These are phyloP conservation scores for Lymantria dispar DNA, from an alignment of 2,888 invertebrate genomes.

Conservation along the genomic window DNA sequence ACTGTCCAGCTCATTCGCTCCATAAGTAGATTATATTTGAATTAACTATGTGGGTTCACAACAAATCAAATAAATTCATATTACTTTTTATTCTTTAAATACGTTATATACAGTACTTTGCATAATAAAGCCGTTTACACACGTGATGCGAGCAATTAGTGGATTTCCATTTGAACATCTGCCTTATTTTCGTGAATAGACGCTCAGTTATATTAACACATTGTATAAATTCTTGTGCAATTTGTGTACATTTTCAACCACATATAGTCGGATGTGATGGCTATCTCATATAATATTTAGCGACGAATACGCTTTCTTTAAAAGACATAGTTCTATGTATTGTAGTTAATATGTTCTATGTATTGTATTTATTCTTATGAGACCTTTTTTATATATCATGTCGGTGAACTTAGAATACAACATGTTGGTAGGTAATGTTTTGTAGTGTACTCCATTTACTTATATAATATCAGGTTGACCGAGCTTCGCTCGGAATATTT, in stretches of 20 bases:
- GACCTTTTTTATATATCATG: too few species aligned
- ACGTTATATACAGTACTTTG: slow-evolving; percentile 1
- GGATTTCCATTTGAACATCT: background rate
- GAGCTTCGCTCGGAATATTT: too few species aligned
- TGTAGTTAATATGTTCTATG: too few species aligned
- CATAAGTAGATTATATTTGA: background rate
- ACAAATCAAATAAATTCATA: background rate
- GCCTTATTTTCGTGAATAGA: background rate
- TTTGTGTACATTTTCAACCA: background rate
- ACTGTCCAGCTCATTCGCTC: too few species aligned
- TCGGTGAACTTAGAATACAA: too few species aligned
- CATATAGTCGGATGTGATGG: background rate
- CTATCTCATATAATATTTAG: background rate
- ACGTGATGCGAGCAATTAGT: background rate
- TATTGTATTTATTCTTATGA: too few species aligned
- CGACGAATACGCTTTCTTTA: background rate
- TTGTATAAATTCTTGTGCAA: background rate
- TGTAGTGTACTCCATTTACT: too few species aligned
- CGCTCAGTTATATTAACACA: background rate
- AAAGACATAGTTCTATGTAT: background rate
- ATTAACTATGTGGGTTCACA: background rate
- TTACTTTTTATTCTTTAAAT: background rate
- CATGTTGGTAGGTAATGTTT: too few species aligned
- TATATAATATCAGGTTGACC: too few species aligned
- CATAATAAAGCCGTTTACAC: slow-evolving; percentile 3